phyloP scores from a whole-genome alignment of 2,113 vertebrate species.

The Pedetes capensis region DNA sequence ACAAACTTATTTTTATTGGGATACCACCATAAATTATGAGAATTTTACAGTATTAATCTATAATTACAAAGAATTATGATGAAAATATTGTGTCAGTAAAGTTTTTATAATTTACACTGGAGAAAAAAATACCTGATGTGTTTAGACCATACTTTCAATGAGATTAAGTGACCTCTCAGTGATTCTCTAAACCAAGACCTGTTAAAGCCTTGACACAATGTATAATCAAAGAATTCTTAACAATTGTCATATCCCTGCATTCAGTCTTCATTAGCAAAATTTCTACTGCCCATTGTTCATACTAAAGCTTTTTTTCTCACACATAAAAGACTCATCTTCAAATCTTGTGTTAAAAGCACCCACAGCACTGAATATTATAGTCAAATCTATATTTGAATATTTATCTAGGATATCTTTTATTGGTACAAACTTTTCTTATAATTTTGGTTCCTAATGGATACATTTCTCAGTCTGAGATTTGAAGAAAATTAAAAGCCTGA shows the following conservation, averaged over 20 bases:
- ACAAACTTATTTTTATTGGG: background rate
- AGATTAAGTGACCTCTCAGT: no score
- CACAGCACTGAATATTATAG: background rate
- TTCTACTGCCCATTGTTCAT: accelerated
- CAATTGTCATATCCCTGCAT: accelerated
- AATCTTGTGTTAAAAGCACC: background rate
- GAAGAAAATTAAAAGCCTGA: no score
- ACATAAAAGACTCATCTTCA: accelerated
- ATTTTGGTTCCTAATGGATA: background rate
- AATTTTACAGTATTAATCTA: background rate
- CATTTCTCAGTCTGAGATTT: background rate
- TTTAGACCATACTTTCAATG: no score
- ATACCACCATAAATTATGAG: background rate
- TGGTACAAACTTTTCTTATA: background rate
- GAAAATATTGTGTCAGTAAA: no score
- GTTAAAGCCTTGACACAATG: background rate
- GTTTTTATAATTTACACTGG: background rate
- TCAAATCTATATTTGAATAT: background rate
- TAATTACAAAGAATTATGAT: background rate
- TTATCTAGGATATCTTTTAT: background rate
- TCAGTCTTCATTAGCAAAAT: background rate
- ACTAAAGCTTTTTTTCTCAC: background rate
- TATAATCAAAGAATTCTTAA: background rate
- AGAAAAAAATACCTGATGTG: background rate
- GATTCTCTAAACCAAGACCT: background rate